phyloP scores from a whole-genome alignment of 2,888 invertebrate genomes.

The Phragmatobia fuliginosa region DNA sequence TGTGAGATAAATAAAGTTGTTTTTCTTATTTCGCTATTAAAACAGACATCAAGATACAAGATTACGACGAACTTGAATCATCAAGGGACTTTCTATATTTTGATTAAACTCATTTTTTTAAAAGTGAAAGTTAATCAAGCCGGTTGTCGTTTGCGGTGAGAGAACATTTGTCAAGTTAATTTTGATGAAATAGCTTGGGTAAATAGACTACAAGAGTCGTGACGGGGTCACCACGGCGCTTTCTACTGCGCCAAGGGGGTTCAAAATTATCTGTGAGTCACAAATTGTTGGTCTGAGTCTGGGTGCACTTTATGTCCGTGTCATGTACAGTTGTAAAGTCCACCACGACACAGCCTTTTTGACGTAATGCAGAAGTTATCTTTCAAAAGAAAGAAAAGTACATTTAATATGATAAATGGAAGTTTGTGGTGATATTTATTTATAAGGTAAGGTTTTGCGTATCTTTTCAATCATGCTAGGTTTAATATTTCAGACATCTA shows the following conservation, averaged over 20 bases:
- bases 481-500: too few relatives aligned
- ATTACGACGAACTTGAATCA: constrained; percentile 22
- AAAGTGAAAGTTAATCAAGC: constrained; percentile 17
- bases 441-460: too few relatives aligned
- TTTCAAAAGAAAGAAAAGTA: too few relatives aligned
- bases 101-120: constrained; percentile 27
- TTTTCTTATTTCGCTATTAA: constrained; percentile 62
- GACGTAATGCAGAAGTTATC: too few relatives aligned
- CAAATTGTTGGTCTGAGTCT: too few relatives aligned
- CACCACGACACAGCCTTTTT: too few relatives aligned
- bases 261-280: too few relatives aligned
- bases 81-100: constrained; percentile 13
- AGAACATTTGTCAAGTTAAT: constrained; percentile 9
- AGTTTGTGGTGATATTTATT: background rate
- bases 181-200: background rate
- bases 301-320: too few relatives aligned
- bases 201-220: background rate
- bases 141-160: constrained; percentile 11
- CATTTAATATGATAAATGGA: background rate
- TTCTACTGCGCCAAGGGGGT: too few relatives aligned
- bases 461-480: too few relatives aligned
- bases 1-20: constrained; percentile 66
- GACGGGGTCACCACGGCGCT: too few relatives aligned
- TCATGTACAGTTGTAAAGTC: too few relatives aligned
- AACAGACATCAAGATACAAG: constrained; percentile 33